These are phyloP conservation scores for Perca fluviatilis DNA, from an alignment of 2,113 vertebrate species.

Conservation along the genomic window DNA sequence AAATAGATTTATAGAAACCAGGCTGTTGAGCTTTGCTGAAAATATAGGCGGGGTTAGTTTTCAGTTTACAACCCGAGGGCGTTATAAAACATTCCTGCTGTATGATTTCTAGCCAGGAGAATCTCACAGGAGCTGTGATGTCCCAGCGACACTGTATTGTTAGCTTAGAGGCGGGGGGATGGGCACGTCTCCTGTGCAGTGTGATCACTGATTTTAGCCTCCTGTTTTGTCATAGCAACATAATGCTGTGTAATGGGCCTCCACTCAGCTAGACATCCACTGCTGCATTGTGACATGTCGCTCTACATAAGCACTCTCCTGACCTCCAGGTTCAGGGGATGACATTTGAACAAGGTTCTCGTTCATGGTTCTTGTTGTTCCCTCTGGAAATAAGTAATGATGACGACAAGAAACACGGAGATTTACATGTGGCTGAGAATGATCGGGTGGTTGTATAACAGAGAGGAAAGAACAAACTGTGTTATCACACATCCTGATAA, in stretches of 20 bases:
- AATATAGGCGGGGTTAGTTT: slow-evolving; percentile 7
- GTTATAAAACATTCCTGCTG: slow-evolving; percentile 28
- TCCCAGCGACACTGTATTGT: slow-evolving; percentile 52
- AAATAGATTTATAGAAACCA: slow-evolving; percentile 4
- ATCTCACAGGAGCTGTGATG: slow-evolving; percentile 40
- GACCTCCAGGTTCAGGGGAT: slow-evolving; percentile 37
- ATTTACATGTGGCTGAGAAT: slow-evolving; percentile 43
- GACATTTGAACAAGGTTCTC: neutral
- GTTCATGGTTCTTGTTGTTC: neutral
- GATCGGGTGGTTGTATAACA: slow-evolving; percentile 34
- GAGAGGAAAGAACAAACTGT: slow-evolving; percentile 44
- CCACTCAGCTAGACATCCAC: slow-evolving; percentile 45
- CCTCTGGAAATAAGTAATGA: neutral
- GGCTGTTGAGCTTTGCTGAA: neutral
- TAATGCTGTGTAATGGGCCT: slow-evolving; percentile 69
- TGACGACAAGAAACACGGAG: neutral
- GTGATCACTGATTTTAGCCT: slow-evolving; percentile 63
- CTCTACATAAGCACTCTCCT: slow-evolving; percentile 40
- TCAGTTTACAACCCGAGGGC: slow-evolving; percentile 6
- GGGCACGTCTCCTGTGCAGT: slow-evolving; percentile 55
- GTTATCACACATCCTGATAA: slow-evolving; percentile 40
- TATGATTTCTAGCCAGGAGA: slow-evolving; percentile 40
- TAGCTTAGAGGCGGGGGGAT: slow-evolving; percentile 46
- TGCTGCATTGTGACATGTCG: slow-evolving; percentile 46
- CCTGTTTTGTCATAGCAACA: slow-evolving; percentile 72